A percentile compares a stretch with the other conserved stretches of the same genome.
Conservation (phyloP, 2,888 invertebrate species). For the Thymelicus lineola region DNA sequence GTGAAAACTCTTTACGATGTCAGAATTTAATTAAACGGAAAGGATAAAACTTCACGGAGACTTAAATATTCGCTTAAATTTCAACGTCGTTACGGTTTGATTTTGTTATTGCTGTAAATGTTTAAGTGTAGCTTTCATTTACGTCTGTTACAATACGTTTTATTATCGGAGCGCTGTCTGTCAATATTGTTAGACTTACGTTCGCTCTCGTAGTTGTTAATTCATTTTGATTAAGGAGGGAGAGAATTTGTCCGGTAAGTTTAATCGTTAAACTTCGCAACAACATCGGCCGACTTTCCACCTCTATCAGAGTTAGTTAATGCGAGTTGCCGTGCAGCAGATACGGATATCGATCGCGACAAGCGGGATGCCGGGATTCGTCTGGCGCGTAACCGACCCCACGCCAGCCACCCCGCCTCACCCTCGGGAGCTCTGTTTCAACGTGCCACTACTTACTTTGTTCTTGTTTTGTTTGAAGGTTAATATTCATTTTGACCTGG, state of each 20-base stretch:
- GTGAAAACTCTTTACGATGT: background rate
- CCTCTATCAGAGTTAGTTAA: slow-evolving; percentile 77
- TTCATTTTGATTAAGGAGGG: slow-evolving; percentile 70
- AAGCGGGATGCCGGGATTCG: slow-evolving; percentile 79
- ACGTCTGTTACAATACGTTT: slow-evolving; percentile 37
- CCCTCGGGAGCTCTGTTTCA: slow-evolving; percentile 61
- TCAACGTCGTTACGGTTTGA: slow-evolving; percentile 10
- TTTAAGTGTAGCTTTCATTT: slow-evolving; percentile 19
- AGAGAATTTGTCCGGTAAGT: slow-evolving; percentile 63
- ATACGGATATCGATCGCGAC: slow-evolving; percentile 80
- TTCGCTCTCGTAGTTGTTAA: slow-evolving; percentile 49
- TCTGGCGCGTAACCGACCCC: slow-evolving; percentile 62
- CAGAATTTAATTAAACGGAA: slow-evolving; percentile 27
- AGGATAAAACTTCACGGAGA: slow-evolving; percentile 7
- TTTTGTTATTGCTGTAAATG: slow-evolving; percentile 18
- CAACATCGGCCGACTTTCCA: slow-evolving; percentile 80
- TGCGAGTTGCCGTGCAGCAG: slow-evolving; percentile 77
- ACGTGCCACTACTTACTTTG: slow-evolving; percentile 79
- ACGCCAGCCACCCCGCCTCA: slow-evolving; percentile 64
- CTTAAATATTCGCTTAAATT: slow-evolving; percentile 10
- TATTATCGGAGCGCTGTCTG: slow-evolving; percentile 29
- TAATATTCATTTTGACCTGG: slow-evolving; percentile 76
- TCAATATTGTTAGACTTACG: slow-evolving; percentile 32
- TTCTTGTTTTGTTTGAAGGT: slow-evolving; percentile 84
- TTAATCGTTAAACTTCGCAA: slow-evolving; percentile 81